Base-by-base conservation (phyloP, 2,113 vertebrate species). In the Oryzias curvinotus region DNA sequence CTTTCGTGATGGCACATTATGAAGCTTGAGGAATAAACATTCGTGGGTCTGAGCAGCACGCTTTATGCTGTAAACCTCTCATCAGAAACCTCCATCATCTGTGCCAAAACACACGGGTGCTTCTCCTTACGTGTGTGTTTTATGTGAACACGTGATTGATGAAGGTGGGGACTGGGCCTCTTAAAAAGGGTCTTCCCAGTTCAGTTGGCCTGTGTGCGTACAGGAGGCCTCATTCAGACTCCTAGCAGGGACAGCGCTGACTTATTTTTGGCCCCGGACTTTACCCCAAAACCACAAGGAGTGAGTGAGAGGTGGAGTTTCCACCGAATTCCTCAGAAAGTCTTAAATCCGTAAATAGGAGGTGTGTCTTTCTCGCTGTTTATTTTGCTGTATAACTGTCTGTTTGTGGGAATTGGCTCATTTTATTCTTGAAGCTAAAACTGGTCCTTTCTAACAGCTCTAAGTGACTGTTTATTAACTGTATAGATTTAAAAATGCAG, bases 161-260 rank as follows among this genome's bases (percentile, higher is more conserved):
- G 73, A 69, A 73, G 67, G 58, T 62, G 67, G 65, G 45, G 65
- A 65, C 64, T 57, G 23, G 44, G 73, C 58, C 57, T 60, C 71
- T 82, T 78, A 46, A 68, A 17, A 84, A 84, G 87, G 83, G 84
- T 72, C 82, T 87, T 81, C 85, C 85, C 71, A 78, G 73, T 80
- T 87, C 71, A 82, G 59, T 51, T 28, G 60, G 53, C 61, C 62
- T 82, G 68, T 70, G 79, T 63, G 59, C 43, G 75, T 84, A 85
- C 75, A 85, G 82, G 78, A 84, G 84, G 81, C 78, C 84, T 88
- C 84, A 82, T 87, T 89, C 87, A 87, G 87, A 87, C 84, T 84
- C 83, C 84, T 86, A 62, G 81, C 76, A 74, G 77, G 82, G 80
- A 82, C 77, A 67, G 86, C 81, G 85, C 87, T 88, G 86, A 89